Evolutionary conservation across 1,140 invertebrate species (phyloP), one percentile per base, ranked within the genome.

Genomic region (Heliconius eleuchia): DNA sequence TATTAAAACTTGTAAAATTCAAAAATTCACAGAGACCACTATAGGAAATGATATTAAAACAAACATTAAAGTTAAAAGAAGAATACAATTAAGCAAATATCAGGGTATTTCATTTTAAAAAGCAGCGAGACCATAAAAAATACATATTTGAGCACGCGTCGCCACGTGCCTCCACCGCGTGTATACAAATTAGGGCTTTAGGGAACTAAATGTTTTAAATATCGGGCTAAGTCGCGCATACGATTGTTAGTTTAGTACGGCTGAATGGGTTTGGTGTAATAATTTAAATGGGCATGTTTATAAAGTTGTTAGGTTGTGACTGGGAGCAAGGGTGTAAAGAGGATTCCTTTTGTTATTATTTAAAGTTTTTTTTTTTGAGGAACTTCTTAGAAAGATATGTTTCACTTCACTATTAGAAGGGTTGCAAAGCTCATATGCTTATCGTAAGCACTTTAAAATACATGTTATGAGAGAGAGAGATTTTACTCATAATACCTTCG

Each of bases 161-260:
- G 87, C 18, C 89, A 85, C 88, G 89, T 87, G 89, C 8, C 85
- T 4, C 11, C 71, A 71, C 83, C 86, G 84, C 85, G 72, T 71
- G 85, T 90, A 85, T 89, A 87, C 86, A 91, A 91, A 91, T 91
- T 84, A 91, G 80, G 87, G 88, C 88, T 90, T 37, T 90, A 89
- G 34, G 27, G 71, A 81, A 80, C 80, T 83, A 84, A 82, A 87
- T 82, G 74, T 86, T 85, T 81, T 87, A 86, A 86, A 86, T 84
- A 83, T 82, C 73, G 50, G 66, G 77, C 52, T 85, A 86, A 90
- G 85, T 89, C 89, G 85, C 84, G 89, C 89, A 91, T 91, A 91
- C 83, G 86, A 85, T 89, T 89, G 89, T 89, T 91, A 87, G 86
- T 89, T 91, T 91, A 89, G 85, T 83, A 81, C 50, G 76, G 75